Base-by-base conservation (phyloP, 2,888 invertebrate genomes). In the Protonemura montana region DNA sequence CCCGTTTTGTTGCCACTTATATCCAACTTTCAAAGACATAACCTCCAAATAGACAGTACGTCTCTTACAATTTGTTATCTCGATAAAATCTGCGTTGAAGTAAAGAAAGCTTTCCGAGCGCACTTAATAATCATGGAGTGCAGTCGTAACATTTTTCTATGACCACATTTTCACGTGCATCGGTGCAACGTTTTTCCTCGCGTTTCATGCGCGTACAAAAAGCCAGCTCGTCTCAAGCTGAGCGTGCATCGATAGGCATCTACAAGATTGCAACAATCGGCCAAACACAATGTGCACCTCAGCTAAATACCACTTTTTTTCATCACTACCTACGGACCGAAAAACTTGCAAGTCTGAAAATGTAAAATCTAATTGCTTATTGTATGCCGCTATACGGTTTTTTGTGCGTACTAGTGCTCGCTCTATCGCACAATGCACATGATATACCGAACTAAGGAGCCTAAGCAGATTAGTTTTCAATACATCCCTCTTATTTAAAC, bases 301-400 rank as follows among this genome's bases (percentile, higher is more conserved):
- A 1, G 59, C 59, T 59, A 59, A 59, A 59, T 59, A 59, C 59
- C 2, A 59, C 59, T 59, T 59, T 59, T 59, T n/a, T 59, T 3
- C 59, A 1, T 59, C 21, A 13, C 13, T 59, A 59, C 59, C 21
- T 3, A 35, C 35, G 21, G 3, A 2, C 59, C 59, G 59, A 59
- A 59, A 59, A 59, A 59, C 59, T 81, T 29, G n/a, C 30, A 81
- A 28, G 81, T 81, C 81, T 81, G 81, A 27, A 27, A 78, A 27
- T 78, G 78, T 78, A 81, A 81, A 81, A 81, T 30, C 28, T 30
- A 81, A 81, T 81, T 81, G 81, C 30, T 59, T 59, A 59, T 59
- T 59, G 59, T 59, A 59, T 59, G 59, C 59, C 59, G 59, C 59
- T 35, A 21, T 59, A 59, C 59, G 13, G 59, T 59, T 59, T n/a